phyloP scores from a whole-genome alignment of 2,113 vertebrate genomes.

The Amphilophus citrinellus region DNA sequence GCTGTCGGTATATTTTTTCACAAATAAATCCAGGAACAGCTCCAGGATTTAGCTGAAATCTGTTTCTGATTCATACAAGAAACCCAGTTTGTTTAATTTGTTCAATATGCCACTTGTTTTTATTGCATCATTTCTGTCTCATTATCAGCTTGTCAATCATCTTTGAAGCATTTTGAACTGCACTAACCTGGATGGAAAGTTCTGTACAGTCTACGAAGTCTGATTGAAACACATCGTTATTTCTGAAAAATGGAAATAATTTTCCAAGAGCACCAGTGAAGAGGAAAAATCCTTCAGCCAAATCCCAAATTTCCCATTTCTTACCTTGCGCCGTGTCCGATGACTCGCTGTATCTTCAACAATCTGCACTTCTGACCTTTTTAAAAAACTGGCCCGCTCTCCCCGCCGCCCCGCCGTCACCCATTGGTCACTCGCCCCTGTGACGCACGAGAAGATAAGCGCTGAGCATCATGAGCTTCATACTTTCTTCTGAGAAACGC shows the following conservation, averaged over 20 bases:
- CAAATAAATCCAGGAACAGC: neutral
- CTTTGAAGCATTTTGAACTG: neutral
- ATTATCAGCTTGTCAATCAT: neutral
- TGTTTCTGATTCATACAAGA: no score
- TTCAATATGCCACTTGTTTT: fast-evolving
- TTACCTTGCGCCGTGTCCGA: conserved; percentile 55
- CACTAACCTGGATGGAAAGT: neutral
- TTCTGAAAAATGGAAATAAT: neutral
- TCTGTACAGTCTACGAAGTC: neutral
- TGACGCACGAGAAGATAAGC: conserved; percentile 48
- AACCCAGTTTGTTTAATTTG: neutral
- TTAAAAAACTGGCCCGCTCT: conserved; percentile 38
- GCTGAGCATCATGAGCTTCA: conserved; percentile 48
- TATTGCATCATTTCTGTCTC: neutral
- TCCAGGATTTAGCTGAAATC: neutral
- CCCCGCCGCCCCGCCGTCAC: neutral
- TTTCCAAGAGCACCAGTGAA: neutral
- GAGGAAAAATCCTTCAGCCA: neutral
- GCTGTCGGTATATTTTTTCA: fast-evolving
- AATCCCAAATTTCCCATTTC: neutral
- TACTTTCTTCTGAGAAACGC: conserved; percentile 77
- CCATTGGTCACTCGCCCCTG: conserved; percentile 25
- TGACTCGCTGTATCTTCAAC: neutral
- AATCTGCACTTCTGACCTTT: conserved; percentile 34
- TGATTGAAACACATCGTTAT: fast-evolving